These are phyloP conservation scores for Ecliptopera silaceata DNA, from an alignment of 2,888 invertebrate genomes.

Conservation along the genomic window DNA sequence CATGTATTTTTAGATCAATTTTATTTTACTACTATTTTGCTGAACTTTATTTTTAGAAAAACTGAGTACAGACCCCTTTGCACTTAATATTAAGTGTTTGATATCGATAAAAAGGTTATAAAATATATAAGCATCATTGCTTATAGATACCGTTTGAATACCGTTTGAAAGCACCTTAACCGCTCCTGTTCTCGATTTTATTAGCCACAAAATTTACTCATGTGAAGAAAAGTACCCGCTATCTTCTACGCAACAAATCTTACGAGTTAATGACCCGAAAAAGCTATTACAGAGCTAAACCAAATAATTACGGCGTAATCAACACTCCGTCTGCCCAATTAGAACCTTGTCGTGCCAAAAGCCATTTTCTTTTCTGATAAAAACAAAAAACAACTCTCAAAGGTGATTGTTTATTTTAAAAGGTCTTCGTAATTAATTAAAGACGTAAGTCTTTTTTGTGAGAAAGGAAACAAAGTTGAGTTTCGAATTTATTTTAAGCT, in stretches of 20 bases:
- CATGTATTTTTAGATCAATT: no score
- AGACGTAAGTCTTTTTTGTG: constrained; percentile 52
- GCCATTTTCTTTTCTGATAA: constrained; percentile 34
- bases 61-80: no score
- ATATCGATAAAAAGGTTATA: no score
- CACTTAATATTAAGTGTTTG: no score
- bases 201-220: no score
- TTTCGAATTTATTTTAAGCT: constrained; percentile 58
- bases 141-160: no score
- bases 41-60: no score
- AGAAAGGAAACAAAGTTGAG: constrained; percentile 54
- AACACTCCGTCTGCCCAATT: constrained; percentile 43
- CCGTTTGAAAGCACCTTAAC: no score
- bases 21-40: no score
- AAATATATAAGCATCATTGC: no score
- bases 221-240: no score
- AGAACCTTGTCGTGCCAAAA: constrained; percentile 41
- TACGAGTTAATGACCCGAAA: constrained; percentile 35
- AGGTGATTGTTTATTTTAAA: constrained; percentile 55
- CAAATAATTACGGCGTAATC: constrained; percentile 39
- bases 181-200: no score
- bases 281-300: constrained; percentile 36
- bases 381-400: constrained; percentile 49
- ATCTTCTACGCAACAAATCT: constrained; percentile 34
- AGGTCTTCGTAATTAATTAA: constrained; percentile 60